Evolutionary conservation across 2,113 vertebrate species (phyloP), one percentile per base, ranked within the genome.

Genomic region (Ictidomys tridecemlineatus): DNA sequence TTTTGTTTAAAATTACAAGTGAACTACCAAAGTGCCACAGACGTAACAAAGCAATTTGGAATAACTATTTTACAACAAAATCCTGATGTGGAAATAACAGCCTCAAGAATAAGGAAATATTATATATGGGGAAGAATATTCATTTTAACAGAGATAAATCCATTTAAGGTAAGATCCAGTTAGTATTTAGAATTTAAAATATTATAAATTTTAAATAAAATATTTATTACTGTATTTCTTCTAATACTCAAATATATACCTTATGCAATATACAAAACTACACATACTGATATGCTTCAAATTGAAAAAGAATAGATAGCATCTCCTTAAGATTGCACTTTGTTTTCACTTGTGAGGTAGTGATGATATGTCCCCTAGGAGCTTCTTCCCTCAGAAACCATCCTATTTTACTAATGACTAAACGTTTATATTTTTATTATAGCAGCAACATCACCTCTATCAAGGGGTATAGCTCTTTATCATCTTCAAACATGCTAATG

Each of bases 401-500:
- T 78, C 45, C 79, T 67, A 2, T 24, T 51, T 32, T 69, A 28
- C 65, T 53, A 51, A 69, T 12, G 3, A 45, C 37, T 79, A 42
- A 94, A 28, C 16, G 56, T 91, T 89, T 80, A 48, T 9, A 67
- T 67, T 32, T 37, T 56, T n/a, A 48, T 48, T 17, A 63, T 0
- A 73, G 48, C 13, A 51, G 80, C n/a, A 58, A 77, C 70, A 56
- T 98, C 95, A 99, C 99, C 99, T 99, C 98, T 88, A 99, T 99
- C 67, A 0, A 69, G 18, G 97, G 96, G 85, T 99, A 99, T 73
- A 99, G 53, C 0, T 5, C 61, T 24, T 11, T 13, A 67, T 99
- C 98, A 89, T 98, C 98, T 88, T 99, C 98, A 87, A 99, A 96
- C 99, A 99, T 99, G 96, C 98, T 92, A 86, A 98, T 96, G 1